Base-by-base conservation (phyloP, 2,888 invertebrate species). In the Ceraclea dissimilis region DNA sequence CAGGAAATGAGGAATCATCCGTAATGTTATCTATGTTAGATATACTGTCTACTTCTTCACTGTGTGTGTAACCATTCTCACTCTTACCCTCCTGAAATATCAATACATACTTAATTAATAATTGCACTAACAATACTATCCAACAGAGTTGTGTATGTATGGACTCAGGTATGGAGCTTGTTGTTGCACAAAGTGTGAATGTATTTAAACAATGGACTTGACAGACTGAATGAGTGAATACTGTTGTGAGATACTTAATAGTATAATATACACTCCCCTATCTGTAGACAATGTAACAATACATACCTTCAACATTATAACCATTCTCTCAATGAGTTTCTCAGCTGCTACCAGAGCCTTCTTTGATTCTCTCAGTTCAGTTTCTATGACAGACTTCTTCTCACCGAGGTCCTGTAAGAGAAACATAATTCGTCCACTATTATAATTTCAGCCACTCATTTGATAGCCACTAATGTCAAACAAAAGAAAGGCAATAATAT, bases 311-410 rank as follows among this genome's bases (percentile, higher is more conserved):
- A 49, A 26, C 26, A 49, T 20, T 11, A 26, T 17, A 11, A 19
- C 57, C 54, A 46, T 54, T 54, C 39, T 57, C 57, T 33, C 44
- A 17, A 55, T 44, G 53, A 62, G 64, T 20, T 61, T 60, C 61
- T 70, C 67, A 48, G 71, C 63, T 54, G 69, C 68, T 26, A 65
- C 67, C 54, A 69, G 65, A 56, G 71, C 69, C 58, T 71, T 73
- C 56, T 79, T 68, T 63, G 79, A 74, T 62, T 78, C 74, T 57
- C 72, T 71, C 62, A 74, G 69, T 47, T 77, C 71, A 19, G 72
- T 70, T 56, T 76, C 73, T 44, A 76, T 71, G 63, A 76, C 75
- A 60, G 74, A 74, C 60, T 79, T 73, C 68, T 79, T 77, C 54
- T 78, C 76, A 58, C 77, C 75, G 59, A 83, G 67, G 63, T 74